These are phyloP conservation scores for Drosophila neonasuta DNA, from an alignment of 2,888 invertebrate species.

Conservation along the genomic window DNA sequence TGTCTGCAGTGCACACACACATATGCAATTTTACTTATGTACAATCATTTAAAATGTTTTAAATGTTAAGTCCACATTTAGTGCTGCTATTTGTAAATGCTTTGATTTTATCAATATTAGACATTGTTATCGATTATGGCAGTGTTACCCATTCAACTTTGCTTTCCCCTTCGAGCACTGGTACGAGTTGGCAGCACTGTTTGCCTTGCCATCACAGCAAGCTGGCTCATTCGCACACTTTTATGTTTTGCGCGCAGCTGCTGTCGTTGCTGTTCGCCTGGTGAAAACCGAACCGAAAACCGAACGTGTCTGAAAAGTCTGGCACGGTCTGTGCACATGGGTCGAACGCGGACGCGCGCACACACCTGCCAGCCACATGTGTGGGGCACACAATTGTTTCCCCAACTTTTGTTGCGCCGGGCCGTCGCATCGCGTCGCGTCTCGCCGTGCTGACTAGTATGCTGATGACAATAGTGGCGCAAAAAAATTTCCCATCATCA, in stretches of 20 bases:
- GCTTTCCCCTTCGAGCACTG: background rate
- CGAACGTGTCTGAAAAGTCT: constrained; percentile 76
- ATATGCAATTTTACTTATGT: background rate
- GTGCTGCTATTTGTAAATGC: too few relatives aligned
- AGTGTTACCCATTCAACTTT: background rate
- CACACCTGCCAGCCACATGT: constrained; percentile 66
- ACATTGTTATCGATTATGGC: background rate
- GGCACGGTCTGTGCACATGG: constrained; percentile 67
- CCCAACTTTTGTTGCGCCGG: constrained; percentile 52
- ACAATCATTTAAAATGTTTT: too few relatives aligned
- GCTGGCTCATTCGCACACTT: constrained; percentile 2
- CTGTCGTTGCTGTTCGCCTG: constrained; percentile 56
- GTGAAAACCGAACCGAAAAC: constrained; percentile 73
- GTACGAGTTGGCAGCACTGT: constrained; percentile 6
- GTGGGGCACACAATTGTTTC: constrained; percentile 61
- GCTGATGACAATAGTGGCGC: constrained; percentile 42
- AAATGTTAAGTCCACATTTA: too few relatives aligned
- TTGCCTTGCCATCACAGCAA: background rate
- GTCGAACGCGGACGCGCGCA: constrained; percentile 28
- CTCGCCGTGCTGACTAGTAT: constrained; percentile 20
- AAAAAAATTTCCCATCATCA: constrained; percentile 28
- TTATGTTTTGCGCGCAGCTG: constrained; percentile 19
- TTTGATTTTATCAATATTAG: background rate
- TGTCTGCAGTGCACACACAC: background rate
- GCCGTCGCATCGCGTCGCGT: constrained; percentile 12